A percentile compares a stretch with the other conserved stretches of the same genome.
phyloP scores from a whole-genome alignment of 2,888 invertebrate genomes.

The Eupithecia vulgata region DNA sequence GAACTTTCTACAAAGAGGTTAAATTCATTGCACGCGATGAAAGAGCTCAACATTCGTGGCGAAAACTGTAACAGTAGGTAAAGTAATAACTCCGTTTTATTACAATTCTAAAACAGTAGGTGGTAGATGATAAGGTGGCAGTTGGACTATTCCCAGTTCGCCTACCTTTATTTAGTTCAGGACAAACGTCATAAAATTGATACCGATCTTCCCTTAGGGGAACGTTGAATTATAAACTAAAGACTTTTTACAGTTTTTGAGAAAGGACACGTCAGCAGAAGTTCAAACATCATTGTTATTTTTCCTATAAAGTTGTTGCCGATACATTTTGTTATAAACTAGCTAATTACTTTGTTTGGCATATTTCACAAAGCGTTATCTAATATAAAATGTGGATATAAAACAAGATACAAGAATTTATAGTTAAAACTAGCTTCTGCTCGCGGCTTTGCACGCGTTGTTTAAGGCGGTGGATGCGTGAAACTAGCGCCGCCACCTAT shows the following conservation, averaged over 20 bases:
- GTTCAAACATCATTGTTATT: neutral
- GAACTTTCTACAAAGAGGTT: neutral
- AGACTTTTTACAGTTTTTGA: neutral
- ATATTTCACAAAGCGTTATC: neutral
- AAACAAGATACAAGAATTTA: no score
- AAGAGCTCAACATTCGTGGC: neutral
- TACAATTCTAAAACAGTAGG: constrained; percentile 22
- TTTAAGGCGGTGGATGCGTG: no score
- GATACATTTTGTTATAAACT: neutral
- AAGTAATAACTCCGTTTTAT: constrained; percentile 2
- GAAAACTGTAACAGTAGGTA: constrained; percentile 1
- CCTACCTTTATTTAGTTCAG: constrained; percentile 28
- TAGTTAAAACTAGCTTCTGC: no score
- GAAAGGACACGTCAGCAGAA: neutral
- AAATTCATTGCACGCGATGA: neutral
- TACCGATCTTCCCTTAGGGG: constrained; percentile 15
- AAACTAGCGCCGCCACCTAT: no score
- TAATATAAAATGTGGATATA: neutral
- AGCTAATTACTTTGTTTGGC: neutral
- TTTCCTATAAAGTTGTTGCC: neutral
- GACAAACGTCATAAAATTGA: constrained; percentile 51
- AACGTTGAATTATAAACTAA: neutral
- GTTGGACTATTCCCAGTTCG: neutral
- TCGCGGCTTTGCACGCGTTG: no score
- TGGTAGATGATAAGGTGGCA: constrained; percentile 5